Percentiles rank a stretch among this genome's conserved stretches.
These are phyloP conservation scores for Calonectris borealis DNA, from an alignment of 2,113 vertebrate genomes.

Conservation along the genomic window DNA sequence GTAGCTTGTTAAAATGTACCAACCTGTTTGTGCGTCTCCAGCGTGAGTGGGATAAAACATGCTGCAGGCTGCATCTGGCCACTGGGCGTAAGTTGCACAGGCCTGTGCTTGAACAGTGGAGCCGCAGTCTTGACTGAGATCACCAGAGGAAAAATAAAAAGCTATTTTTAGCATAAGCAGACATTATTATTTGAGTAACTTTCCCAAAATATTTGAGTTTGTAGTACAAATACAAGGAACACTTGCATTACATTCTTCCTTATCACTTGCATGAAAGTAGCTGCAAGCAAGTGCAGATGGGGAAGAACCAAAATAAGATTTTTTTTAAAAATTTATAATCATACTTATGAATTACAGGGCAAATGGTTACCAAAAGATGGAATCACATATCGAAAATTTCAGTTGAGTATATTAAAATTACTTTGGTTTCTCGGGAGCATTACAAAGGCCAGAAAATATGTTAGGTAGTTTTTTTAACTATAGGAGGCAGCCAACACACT, in stretches of 20 bases:
- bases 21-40: neutral
- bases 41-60: neutral
- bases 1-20: neutral
- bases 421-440: neutral
- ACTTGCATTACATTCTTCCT: neutral
- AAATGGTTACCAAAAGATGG: neutral
- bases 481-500: neutral
- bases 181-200: neutral
- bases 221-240: neutral
- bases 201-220: neutral
- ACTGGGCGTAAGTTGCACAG: neutral
- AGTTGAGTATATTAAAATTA: neutral
- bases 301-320: neutral
- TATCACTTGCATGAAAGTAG: neutral
- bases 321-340: neutral
- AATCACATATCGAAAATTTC: neutral
- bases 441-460: neutral
- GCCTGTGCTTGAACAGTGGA: neutral
- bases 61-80: neutral
- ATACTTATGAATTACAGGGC: neutral
- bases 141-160: neutral
- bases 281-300: neutral
- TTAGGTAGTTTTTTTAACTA: neutral
- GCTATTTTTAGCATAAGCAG: neutral
- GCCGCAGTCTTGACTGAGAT: neutral